These are phyloP conservation scores for Zaprionus nigranus DNA, from an alignment of 1,140 invertebrate species.

Conservation along the genomic window DNA sequence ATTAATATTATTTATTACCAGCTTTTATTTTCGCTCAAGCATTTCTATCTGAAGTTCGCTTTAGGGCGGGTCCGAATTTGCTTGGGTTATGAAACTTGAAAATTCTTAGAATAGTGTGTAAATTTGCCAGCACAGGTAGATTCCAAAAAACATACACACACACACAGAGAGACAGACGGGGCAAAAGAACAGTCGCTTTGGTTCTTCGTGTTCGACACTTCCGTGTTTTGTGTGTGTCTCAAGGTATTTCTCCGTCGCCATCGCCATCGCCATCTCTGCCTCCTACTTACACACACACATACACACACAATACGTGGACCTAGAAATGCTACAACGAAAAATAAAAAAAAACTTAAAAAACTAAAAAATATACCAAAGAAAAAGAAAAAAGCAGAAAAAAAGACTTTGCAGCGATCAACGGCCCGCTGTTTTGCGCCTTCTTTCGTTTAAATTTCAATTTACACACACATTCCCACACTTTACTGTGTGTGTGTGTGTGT, in stretches of 20 bases:
- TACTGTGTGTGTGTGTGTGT: constrained; percentile 7
- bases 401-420: constrained; percentile 52
- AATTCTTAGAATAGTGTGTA: constrained; percentile 38
- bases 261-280: constrained; percentile 34
- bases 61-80: constrained; percentile 3
- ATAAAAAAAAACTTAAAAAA: constrained; percentile 40
- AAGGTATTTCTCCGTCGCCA: constrained; percentile 50
- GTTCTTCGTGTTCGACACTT: constrained; percentile 34
- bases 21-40: not conserved
- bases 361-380: constrained; percentile 50
- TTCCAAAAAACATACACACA: constrained; percentile 16
- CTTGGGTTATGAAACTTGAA: constrained; percentile 14
- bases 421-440: constrained; percentile 42
- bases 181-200: constrained; percentile 30
- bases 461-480: constrained; percentile 3
- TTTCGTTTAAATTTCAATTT: constrained; percentile 43
- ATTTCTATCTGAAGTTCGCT: not conserved
- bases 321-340: constrained; percentile 49
- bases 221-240: constrained; percentile 49
- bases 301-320: constrained; percentile 28
- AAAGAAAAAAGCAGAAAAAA: constrained; percentile 33
- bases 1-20: constrained; percentile 3
- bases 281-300: constrained; percentile 14
- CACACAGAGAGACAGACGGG: constrained; percentile 6
- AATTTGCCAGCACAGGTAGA: constrained; percentile 30